phyloP scores from a whole-genome alignment of 1,140 invertebrate genomes.

The Drosophila jambulina region DNA sequence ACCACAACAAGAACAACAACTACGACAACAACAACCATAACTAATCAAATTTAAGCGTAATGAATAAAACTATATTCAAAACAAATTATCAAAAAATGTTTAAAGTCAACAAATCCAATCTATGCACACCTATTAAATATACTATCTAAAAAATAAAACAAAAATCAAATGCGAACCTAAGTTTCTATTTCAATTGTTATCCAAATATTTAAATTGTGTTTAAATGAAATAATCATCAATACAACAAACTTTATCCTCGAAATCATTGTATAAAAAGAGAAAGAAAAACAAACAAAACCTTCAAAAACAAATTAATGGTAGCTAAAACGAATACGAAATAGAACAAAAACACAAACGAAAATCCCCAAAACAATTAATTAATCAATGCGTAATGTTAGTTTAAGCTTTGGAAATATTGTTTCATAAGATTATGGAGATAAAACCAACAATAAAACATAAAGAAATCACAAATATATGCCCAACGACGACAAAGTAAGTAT shows the following conservation, averaged over 20 bases:
- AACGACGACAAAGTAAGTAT: slow-evolving; percentile 71
- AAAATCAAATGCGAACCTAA: slow-evolving; percentile 40
- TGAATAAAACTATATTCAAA: slow-evolving; percentile 50
- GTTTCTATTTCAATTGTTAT: slow-evolving; percentile 50
- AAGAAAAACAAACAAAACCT: slow-evolving; percentile 32
- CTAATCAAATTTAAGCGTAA: slow-evolving; percentile 65
- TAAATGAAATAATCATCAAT: slow-evolving; percentile 38
- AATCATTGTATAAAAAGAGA: slow-evolving; percentile 42
- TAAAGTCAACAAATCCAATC: slow-evolving; percentile 72
- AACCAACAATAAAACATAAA: slow-evolving; percentile 62
- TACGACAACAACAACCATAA: slow-evolving; percentile 48
- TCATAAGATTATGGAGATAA: slow-evolving; percentile 63
- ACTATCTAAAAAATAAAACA: slow-evolving; percentile 51
- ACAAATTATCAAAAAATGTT: slow-evolving; percentile 57
- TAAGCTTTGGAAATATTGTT: slow-evolving; percentile 75
- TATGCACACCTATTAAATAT: slow-evolving; percentile 67
- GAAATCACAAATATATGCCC: slow-evolving; percentile 45
- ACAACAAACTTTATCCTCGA: slow-evolving; percentile 50
- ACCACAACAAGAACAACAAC: slow-evolving; percentile 37
- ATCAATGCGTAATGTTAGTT: slow-evolving; percentile 67
- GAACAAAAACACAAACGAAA: slow-evolving; percentile 37
- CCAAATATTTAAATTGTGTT: slow-evolving; percentile 42
- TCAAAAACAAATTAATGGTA: slow-evolving; percentile 27
- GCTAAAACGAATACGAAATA: slow-evolving; percentile 26
- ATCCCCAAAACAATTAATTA: slow-evolving; percentile 37